phyloP scores from a whole-genome alignment of 2,888 invertebrate genomes.

The Perizoma affinitatum region DNA sequence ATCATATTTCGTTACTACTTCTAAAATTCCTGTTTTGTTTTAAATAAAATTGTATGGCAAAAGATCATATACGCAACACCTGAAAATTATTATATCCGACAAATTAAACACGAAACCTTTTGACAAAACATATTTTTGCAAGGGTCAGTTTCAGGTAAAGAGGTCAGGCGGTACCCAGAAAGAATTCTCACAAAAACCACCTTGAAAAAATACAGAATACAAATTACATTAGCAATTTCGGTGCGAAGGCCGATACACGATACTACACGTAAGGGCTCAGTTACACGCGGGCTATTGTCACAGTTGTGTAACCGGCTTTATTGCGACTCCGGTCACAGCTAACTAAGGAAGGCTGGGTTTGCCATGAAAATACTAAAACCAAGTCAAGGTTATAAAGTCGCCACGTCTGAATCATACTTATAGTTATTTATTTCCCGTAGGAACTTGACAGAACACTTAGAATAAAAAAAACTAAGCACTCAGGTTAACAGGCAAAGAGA shows the following conservation, averaged over 20 bases:
- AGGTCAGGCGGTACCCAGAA: constrained; percentile 8
- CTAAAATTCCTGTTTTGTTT: too few species aligned
- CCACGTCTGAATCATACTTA: too few species aligned
- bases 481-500: too few species aligned
- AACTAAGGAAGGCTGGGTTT: constrained; percentile 6
- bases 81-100: not conserved
- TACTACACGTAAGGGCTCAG: constrained; percentile 31
- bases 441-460: too few species aligned
- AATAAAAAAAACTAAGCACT: too few species aligned
- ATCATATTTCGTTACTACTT: too few species aligned
- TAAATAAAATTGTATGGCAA: too few species aligned
- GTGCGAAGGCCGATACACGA: constrained; percentile 30
- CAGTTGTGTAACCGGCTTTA: constrained; percentile 41
- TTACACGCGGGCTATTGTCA: constrained; percentile 35
- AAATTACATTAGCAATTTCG: constrained; percentile 30
- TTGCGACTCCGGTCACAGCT: constrained; percentile 24
- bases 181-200: constrained; percentile 8
- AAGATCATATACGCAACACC: not conserved
- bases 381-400: too few species aligned
- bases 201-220: constrained; percentile 7
- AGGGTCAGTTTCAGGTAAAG: constrained; percentile 6
- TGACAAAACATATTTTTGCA: not conserved
- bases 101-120: constrained; percentile 1
- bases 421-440: too few species aligned
- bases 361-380: not conserved